These are phyloP conservation scores for Melanotaenia trifasciata DNA, from an alignment of 2,797 vertebrate genomes.

Conservation along the genomic window DNA sequence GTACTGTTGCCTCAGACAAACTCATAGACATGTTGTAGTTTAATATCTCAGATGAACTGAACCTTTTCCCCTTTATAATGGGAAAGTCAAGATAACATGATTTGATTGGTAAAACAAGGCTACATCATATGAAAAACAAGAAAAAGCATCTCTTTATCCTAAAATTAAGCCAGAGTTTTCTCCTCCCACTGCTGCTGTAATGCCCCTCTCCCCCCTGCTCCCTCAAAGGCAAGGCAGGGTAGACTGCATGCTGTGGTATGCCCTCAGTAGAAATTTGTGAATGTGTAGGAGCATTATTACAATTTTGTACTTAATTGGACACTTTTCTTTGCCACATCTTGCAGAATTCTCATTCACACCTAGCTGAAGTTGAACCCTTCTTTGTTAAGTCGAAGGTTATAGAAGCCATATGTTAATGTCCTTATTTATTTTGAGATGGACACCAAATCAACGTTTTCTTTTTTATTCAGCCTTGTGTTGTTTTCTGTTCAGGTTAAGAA, in stretches of 20 bases:
- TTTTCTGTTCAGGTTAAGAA: slow-evolving; percentile 48
- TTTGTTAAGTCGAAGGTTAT: slow-evolving; percentile 43
- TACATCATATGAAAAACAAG: too few relatives aligned
- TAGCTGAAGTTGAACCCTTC: slow-evolving; percentile 1
- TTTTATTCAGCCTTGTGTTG: slow-evolving; percentile 18
- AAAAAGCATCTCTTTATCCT: slow-evolving; percentile 7
- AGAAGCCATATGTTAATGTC: slow-evolving; percentile 66
- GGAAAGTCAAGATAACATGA: neutral
- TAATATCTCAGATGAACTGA: slow-evolving; percentile 46
- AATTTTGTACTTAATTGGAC: slow-evolving; percentile 75
- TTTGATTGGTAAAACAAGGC: slow-evolving; percentile 3
- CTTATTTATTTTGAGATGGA: slow-evolving; percentile 22
- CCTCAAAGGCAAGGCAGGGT: slow-evolving; percentile 74
- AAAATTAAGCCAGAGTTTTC: slow-evolving; percentile 57
- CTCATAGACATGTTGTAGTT: slow-evolving; percentile 50
- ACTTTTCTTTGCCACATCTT: slow-evolving; percentile 68
- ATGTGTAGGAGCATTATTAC: slow-evolving; percentile 79
- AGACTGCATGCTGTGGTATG: slow-evolving; percentile 82
- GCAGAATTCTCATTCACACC: slow-evolving; percentile 54
- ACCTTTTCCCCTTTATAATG: neutral
- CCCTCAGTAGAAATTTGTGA: slow-evolving; percentile 81
- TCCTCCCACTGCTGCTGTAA: slow-evolving; percentile 78
- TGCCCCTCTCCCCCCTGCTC: slow-evolving; percentile 66
- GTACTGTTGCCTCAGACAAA: slow-evolving; percentile 38
- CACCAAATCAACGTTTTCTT: slow-evolving; percentile 22